Conservation (phyloP, 1,140 invertebrate genomes). For the Vanessa tameamea region DNA sequence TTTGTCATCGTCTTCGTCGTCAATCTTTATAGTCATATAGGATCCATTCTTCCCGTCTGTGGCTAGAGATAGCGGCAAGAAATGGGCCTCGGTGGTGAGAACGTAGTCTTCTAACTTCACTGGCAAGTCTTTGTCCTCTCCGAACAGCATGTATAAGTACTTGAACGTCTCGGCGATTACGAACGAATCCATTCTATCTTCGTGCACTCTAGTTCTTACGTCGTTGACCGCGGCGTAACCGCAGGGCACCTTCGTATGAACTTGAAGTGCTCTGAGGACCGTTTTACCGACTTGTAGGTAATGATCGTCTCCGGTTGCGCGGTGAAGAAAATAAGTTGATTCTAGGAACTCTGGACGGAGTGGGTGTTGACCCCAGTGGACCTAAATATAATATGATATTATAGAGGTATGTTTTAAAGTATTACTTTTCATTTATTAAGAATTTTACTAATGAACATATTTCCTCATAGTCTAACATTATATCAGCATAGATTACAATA, state of each 20-base stretch:
- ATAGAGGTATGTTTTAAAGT: too few relatives aligned
- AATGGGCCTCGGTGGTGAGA: slow-evolving; percentile 98
- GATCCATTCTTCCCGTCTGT: slow-evolving; percentile 57
- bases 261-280: slow-evolving; percentile 94
- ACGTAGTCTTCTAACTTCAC: slow-evolving; percentile 98
- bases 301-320: slow-evolving; percentile 96
- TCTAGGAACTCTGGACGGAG: slow-evolving; percentile 98
- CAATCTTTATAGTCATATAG: slow-evolving; percentile 55
- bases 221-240: slow-evolving; percentile 98
- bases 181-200: slow-evolving; percentile 99
- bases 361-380: slow-evolving; percentile 99
- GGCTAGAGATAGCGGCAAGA: slow-evolving; percentile 92
- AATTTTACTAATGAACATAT: too few relatives aligned
- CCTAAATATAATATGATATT: slow-evolving; percentile 77
- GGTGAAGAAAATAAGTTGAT: slow-evolving; percentile 98
- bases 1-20: slow-evolving; percentile 81
- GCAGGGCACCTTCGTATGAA: slow-evolving; percentile 95
- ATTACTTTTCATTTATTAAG: too few relatives aligned
- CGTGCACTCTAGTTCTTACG: slow-evolving; percentile 93
- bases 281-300: slow-evolving; percentile 96
- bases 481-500: too few relatives aligned
- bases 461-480: too few relatives aligned
- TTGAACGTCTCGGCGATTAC: slow-evolving; percentile 99
- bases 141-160: slow-evolving; percentile 97
- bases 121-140: slow-evolving; percentile 92